Conservation (phyloP, 2,113 vertebrate genomes). For the Alligator mississippiensis region DNA sequence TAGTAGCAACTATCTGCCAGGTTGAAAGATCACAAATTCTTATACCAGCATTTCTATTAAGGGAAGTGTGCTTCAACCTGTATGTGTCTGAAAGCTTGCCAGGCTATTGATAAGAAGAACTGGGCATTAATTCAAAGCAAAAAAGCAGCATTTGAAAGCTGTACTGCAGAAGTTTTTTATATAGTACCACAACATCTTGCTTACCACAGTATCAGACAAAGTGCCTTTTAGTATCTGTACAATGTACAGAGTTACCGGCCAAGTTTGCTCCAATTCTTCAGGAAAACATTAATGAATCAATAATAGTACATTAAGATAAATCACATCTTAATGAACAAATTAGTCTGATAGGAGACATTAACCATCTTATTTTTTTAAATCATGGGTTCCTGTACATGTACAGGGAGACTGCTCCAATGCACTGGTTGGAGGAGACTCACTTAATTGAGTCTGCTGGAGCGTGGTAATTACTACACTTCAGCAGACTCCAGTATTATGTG, state of each 20-base stretch:
- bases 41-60: slow-evolving; percentile 63
- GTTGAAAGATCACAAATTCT: slow-evolving; percentile 73
- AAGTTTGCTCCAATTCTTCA: background rate
- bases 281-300: slow-evolving; percentile 7
- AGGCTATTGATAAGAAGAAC: slow-evolving; percentile 61
- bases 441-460: background rate
- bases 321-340: background rate
- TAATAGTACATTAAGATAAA: slow-evolving; percentile 17
- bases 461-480: too few species aligned
- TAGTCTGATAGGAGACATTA: slow-evolving; percentile 35
- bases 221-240: background rate
- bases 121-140: slow-evolving; percentile 44
- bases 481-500: too few species aligned
- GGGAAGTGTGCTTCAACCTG: background rate
- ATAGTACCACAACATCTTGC: background rate
- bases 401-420: background rate
- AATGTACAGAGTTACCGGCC: background rate
- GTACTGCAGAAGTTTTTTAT: background rate
- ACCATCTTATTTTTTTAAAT: slow-evolving; percentile 8
- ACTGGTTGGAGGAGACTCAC: background rate
- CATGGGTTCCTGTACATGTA: background rate
- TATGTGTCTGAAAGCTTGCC: slow-evolving; percentile 43
- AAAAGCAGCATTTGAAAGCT: background rate
- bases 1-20: slow-evolving; percentile 63
- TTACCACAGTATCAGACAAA: background rate